These are phyloP conservation scores for Synanthedon tipuliformis DNA, from an alignment of 2,888 invertebrate species.

Conservation along the genomic window DNA sequence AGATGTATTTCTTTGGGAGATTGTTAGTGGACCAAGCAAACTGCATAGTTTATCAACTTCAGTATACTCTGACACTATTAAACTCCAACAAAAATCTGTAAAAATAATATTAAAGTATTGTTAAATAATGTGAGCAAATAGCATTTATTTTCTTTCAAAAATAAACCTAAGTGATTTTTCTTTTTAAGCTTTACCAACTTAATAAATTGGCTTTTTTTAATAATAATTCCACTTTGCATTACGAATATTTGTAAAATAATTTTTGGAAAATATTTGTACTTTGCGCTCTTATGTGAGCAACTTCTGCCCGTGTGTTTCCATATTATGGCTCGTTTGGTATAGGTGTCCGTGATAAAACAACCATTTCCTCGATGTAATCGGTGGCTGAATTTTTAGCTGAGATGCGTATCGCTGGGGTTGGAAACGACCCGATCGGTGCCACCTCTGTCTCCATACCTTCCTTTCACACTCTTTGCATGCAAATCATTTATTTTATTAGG, in stretches of 20 bases:
- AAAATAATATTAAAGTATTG: no score
- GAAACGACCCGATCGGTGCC: constrained; percentile 1
- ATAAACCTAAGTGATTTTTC: no score
- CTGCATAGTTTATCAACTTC: no score
- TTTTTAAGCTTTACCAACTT: no score
- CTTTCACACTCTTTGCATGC: constrained; percentile 11
- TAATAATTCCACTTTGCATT: background rate
- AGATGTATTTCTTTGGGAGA: no score
- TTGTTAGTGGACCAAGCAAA: no score
- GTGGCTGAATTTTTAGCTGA: constrained; percentile 42
- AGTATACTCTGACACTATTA: no score
- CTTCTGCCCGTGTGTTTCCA: background rate
- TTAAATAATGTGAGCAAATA: no score
- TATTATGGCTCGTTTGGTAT: background rate
- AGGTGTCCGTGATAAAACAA: constrained; percentile 43
- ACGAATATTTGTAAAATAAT: background rate
- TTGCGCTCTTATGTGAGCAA: background rate
- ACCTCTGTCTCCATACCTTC: constrained; percentile 14
- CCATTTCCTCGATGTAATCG: constrained; percentile 52
- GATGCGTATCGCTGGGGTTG: constrained; percentile 33
- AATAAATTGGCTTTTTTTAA: no score
- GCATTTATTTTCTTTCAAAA: no score
- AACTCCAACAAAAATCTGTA: no score
- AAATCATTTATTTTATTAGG: constrained; percentile 11
- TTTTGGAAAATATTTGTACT: no score